Evolutionary conservation across 2,888 invertebrate genomes (phyloP), one percentile per base, ranked within the genome.

Genomic region (Eustalomyia histrio): DNA sequence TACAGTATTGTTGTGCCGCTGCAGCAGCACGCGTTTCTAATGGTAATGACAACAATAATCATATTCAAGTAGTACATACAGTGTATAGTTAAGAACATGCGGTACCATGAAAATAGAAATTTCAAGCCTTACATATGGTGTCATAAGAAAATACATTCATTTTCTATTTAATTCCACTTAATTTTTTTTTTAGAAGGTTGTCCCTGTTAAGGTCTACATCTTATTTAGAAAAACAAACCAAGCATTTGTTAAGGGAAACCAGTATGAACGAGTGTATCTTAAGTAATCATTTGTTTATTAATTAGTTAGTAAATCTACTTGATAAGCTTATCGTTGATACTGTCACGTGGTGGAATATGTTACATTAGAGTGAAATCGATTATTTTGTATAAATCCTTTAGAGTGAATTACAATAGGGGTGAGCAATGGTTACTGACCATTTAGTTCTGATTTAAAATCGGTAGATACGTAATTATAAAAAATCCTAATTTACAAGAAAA

Each of bases 91-190:
- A 17, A 18, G 52, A 74, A 81, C 84, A 84, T 83, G 82, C 79
- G 87, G 86, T 84, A 86, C 84, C 88, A 87, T 88, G 87, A 87
- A 86, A 88, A 82, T 85, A 83, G 84, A 87, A 88, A 87, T 87
- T 88, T 88, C 84, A 87, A 85, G 85, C 85, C 86, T 76, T 78
- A 84, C 87, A 87, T 87, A 87, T 88, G 87, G 86, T 76, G 65
- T 43, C 68, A n/a, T 50, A 43, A 21, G 43, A 55, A 17, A 17
- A 29, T 43, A 29, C 21, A 16, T 47, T 16, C 14, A 67, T n/a
- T 29, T 18, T 35, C 43, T 39, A 35, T 33, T n/a, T 21, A 50
- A 57, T 39, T 35, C 21, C 35, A 52, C 17, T n/a, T 24, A 10
- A 33, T 10, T 24, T 17, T 57, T 47, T 64, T n/a, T 17, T 24